Conservation (phyloP, 1,140 invertebrate species). For the Proales similis region DNA sequence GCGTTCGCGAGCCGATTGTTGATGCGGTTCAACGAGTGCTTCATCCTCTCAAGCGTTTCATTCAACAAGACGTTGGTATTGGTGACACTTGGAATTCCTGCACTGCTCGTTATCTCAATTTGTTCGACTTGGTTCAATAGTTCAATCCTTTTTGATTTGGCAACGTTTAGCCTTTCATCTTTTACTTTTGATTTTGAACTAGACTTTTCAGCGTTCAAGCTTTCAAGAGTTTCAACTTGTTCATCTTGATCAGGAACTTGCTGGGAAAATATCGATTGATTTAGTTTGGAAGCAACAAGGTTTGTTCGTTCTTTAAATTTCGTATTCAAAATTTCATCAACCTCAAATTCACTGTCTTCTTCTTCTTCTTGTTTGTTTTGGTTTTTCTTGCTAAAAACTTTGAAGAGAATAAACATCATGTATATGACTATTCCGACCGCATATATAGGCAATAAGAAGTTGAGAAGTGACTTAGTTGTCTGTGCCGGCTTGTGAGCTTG, state of each 20-base stretch:
- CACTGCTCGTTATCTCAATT: conserved; percentile 9
- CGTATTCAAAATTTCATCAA: neutral
- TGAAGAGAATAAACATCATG: conserved; percentile 31
- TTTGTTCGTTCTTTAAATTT: conserved; percentile 17
- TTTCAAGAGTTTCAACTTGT: conserved; percentile 1
- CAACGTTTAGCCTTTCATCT: neutral
- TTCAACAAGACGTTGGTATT: conserved; percentile 34
- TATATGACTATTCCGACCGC: conserved; percentile 34
- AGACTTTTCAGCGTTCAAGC: too few species aligned
- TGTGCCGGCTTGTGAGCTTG: conserved; percentile 8
- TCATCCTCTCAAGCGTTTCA: conserved; percentile 34
- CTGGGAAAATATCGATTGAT: neutral
- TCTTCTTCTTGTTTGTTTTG: conserved; percentile 16
- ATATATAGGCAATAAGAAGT: conserved; percentile 29
- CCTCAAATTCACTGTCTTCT: conserved; percentile 23
- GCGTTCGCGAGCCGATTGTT: conserved; percentile 9
- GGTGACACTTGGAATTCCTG: conserved; percentile 17
- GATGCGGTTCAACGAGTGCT: conserved; percentile 30
- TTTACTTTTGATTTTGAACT: conserved; percentile 6
- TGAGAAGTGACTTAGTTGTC: conserved; percentile 26
- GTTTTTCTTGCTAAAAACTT: conserved; percentile 33
- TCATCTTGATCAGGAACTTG: conserved; percentile 18
- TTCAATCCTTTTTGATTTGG: neutral
- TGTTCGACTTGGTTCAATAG: neutral
- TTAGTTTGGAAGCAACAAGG: too few species aligned